Evolutionary conservation across 2,797 vertebrate genomes (phyloP).

Genomic region (Thalassophryne amazonica): DNA sequence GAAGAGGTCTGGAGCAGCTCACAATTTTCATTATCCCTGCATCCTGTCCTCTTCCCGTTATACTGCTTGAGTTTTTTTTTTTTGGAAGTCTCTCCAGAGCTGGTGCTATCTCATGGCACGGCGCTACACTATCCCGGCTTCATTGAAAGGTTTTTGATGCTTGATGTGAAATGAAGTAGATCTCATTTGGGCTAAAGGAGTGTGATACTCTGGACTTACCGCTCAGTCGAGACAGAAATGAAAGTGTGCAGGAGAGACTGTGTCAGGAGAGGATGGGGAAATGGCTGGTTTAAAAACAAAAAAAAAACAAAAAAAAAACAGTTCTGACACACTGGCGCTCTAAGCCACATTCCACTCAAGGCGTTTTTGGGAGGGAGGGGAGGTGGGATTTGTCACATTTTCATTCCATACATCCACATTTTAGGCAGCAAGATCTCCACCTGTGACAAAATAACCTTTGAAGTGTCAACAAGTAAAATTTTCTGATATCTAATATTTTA

Average conservation of each 20-base stretch:
- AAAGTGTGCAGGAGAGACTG: conserved; percentile 29
- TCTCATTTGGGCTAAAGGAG: conserved; percentile 65
- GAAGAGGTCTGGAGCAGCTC: conserved; percentile 50
- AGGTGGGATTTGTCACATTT: conserved; percentile 52
- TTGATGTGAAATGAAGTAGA: conserved; percentile 70
- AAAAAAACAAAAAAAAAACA: too few species aligned
- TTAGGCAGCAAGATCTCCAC: conserved; percentile 18
- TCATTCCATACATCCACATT: conserved; percentile 26
- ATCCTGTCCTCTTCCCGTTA: conserved; percentile 32
- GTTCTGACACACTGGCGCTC: conserved; percentile 56
- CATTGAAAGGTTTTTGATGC: conserved; percentile 66
- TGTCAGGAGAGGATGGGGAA: conserved; percentile 52
- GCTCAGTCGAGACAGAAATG: conserved; percentile 69
- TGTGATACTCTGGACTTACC: conserved; percentile 56
- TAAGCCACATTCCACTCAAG: conserved; percentile 51
- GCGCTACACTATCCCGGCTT: conserved; percentile 38
- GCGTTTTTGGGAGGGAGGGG: conserved; percentile 22
- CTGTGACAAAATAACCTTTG: conserved; percentile 4
- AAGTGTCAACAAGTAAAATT: conserved; percentile 16
- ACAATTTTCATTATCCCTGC: conserved; percentile 63
- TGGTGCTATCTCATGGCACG: conserved; percentile 22
- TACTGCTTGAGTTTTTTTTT: conserved; percentile 41
- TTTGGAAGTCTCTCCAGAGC: conserved; percentile 41
- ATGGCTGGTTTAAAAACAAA: too few species aligned
- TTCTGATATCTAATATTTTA: not conserved